Percentiles rank a stretch among this genome's conserved stretches.
Evolutionary conservation across 2,113 vertebrate genomes (phyloP).

Genomic region (Siniperca knerii): DNA sequence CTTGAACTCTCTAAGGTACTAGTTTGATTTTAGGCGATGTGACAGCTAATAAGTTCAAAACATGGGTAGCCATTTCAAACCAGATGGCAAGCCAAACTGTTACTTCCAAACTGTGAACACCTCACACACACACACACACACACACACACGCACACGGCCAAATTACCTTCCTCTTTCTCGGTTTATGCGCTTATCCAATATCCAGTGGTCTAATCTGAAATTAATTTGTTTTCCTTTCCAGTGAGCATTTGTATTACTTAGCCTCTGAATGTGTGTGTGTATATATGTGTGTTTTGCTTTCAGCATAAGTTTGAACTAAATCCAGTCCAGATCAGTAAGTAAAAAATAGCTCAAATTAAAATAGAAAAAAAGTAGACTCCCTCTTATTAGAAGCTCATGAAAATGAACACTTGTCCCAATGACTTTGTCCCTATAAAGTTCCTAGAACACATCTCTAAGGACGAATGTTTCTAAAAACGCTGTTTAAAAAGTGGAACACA

Average conservation of each 20-base stretch:
- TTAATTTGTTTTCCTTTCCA: slow-evolving; percentile 64
- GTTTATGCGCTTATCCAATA: slow-evolving; percentile 47
- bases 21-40: background rate
- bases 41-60: slow-evolving; percentile 9
- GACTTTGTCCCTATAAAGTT: no score
- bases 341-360: no score
- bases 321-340: background rate
- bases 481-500: no score
- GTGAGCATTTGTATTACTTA: background rate
- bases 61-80: background rate
- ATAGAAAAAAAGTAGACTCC: no score
- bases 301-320: background rate
- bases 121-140: background rate
- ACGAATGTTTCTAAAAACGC: no score
- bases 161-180: slow-evolving; percentile 27
- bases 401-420: no score
- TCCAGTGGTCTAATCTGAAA: slow-evolving; percentile 68
- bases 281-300: slow-evolving; percentile 2
- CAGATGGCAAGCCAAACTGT: slow-evolving; percentile 6
- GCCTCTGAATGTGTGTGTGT: background rate
- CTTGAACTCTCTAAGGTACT: background rate
- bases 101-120: background rate
- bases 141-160: background rate
- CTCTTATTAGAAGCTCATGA: no score
- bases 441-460: no score